Evolutionary conservation across 2,113 vertebrate genomes (phyloP).

Genomic region (Silurus meridionalis): DNA sequence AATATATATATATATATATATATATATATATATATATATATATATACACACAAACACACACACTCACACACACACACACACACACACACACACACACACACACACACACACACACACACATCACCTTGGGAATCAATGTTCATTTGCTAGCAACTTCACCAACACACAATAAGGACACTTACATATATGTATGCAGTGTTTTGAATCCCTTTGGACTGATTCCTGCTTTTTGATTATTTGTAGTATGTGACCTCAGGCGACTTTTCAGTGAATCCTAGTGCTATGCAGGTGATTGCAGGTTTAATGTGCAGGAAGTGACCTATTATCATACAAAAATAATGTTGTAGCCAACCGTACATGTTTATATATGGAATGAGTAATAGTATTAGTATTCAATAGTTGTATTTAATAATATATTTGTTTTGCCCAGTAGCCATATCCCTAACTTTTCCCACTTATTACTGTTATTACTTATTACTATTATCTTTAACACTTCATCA

Average conservation of each 20-base stretch:
- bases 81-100: too few relatives aligned
- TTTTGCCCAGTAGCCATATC: background rate
- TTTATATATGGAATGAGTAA: background rate
- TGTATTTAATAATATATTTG: background rate
- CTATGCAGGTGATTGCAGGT: background rate
- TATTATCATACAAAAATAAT: background rate
- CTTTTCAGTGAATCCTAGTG: background rate
- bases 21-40: too few relatives aligned
- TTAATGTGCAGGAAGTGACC: background rate
- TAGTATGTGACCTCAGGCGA: background rate
- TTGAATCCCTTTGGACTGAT: background rate
- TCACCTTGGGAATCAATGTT: background rate
- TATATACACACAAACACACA: too few relatives aligned
- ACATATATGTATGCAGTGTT: constrained; percentile 13
- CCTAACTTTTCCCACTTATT: background rate
- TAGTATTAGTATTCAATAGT: background rate
- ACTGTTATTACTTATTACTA: background rate
- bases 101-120: too few relatives aligned
- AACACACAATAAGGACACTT: constrained; percentile 9
- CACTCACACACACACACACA: too few relatives aligned
- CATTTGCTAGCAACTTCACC: background rate
- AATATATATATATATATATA: background rate
- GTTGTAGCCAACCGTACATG: background rate
- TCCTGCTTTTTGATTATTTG: background rate
- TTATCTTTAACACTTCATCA: background rate